A percentile compares a stretch with the other conserved stretches of the same genome.
Conservation (phyloP, 2,888 invertebrate genomes). For the Napeogenes inachia region DNA sequence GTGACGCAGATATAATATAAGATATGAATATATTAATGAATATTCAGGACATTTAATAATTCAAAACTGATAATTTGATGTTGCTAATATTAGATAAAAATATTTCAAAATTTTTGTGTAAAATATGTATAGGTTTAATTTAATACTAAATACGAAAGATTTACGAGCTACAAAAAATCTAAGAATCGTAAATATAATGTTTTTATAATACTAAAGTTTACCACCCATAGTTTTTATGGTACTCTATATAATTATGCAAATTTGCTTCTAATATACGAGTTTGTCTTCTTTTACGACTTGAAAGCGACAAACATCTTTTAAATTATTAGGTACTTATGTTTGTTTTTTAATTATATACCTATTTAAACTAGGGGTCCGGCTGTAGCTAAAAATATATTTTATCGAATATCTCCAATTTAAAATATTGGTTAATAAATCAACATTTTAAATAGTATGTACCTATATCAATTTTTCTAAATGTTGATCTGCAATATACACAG, state of each 20-base stretch:
- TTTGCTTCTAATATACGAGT: conserved; percentile 4
- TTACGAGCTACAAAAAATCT: not conserved
- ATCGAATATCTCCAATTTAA: not conserved
- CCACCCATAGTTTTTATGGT: conserved; percentile 3
- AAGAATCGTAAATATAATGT: conserved; percentile 2
- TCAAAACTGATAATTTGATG: too few species aligned
- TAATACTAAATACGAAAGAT: not conserved
- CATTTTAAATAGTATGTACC: too few species aligned
- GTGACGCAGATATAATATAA: too few species aligned
- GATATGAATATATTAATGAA: not conserved
- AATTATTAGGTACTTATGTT: not conserved
- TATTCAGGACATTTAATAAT: too few species aligned
- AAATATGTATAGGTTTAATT: not conserved
- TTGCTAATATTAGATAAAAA: too few species aligned
- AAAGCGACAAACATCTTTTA: conserved; percentile 3
- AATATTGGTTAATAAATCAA: too few species aligned
- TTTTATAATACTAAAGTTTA: conserved; percentile 5
- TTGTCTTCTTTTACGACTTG: not conserved
- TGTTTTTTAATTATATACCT: not conserved
- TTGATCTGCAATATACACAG: too few species aligned
- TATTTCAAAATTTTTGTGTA: too few species aligned
- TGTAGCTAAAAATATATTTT: not conserved
- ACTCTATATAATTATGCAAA: conserved; percentile 4
- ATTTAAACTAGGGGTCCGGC: not conserved
- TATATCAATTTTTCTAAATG: too few species aligned